These are phyloP conservation scores for Pionites leucogaster DNA, from an alignment of 2,113 vertebrate genomes.

Conservation along the genomic window DNA sequence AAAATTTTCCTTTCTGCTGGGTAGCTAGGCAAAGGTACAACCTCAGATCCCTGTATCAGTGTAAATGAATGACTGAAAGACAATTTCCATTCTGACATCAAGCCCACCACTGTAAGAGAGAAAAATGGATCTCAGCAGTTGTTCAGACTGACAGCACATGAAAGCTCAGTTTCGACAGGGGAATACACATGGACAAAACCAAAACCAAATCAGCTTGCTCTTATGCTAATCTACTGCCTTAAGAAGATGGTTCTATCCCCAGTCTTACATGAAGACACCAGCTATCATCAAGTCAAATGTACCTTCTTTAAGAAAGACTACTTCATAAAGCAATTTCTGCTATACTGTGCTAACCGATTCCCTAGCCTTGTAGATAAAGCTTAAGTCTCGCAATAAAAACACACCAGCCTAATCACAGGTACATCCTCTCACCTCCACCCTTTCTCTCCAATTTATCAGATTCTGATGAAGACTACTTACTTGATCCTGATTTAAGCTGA, in stretches of 20 bases:
- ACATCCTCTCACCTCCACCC: background rate
- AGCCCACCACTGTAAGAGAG: background rate
- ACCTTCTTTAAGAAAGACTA: background rate
- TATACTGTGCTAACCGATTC: background rate
- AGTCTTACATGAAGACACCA: background rate
- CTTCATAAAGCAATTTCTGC: background rate
- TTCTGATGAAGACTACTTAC: slow-evolving; percentile 76
- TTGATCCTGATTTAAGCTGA: slow-evolving; percentile 66
- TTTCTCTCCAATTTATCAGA: background rate
- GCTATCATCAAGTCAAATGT: background rate
- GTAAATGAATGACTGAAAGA: background rate
- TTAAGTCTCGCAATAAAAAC: background rate
- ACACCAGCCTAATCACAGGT: background rate
- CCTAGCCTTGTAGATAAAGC: background rate
- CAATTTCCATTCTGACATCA: background rate
- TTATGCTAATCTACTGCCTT: background rate
- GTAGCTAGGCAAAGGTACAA: background rate
- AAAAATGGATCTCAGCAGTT: background rate
- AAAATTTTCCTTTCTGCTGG: background rate
- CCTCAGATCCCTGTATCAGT: background rate
- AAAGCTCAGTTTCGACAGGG: background rate
- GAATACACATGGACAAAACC: background rate
- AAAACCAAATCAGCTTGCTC: background rate
- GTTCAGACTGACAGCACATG: background rate
- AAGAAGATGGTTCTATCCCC: background rate